Conservation (phyloP, 53 echinoderm and acorn worm genomes). For the Holothuria leucospilota region DNA sequence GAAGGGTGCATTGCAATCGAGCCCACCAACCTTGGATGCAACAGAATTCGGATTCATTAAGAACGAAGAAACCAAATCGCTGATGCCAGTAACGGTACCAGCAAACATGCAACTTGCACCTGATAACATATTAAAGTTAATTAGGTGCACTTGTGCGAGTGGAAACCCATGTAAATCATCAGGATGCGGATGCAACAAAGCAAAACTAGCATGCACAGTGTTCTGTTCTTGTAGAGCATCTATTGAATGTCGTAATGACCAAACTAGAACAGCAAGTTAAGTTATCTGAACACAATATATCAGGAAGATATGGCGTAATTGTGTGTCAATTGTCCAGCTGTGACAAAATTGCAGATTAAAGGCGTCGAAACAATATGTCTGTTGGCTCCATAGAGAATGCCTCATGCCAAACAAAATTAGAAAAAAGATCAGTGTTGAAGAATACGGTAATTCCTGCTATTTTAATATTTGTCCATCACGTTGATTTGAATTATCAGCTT, state of each 20-base stretch:
- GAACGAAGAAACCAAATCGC: constrained; percentile 34
- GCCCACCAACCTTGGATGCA: constrained; percentile 46
- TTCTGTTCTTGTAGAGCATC: constrained; percentile 44
- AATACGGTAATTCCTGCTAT: no score
- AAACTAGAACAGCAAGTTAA: constrained; percentile 36
- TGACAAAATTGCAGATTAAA: no score
- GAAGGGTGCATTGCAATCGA: constrained; percentile 48
- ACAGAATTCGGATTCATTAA: constrained; percentile 47
- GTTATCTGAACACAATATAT: no score
- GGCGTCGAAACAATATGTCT: no score
- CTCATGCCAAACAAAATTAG: no score
- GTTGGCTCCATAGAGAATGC: no score
- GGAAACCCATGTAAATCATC: constrained; percentile 50
- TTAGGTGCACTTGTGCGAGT: constrained; percentile 44
- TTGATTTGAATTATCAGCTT: no score
- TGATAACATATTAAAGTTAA: constrained; percentile 35
- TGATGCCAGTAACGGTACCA: constrained; percentile 38
- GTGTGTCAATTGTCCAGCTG: no score
- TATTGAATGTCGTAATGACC: constrained; percentile 25
- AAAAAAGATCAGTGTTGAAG: no score
- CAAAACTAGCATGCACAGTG: constrained; percentile 55
- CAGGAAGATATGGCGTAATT: no score
- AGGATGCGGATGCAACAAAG: constrained; percentile 50
- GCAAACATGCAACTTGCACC: constrained; percentile 37
- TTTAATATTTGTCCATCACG: no score